A percentile compares a stretch with the other conserved stretches of the same genome.
Evolutionary conservation across 2,113 vertebrate genomes (phyloP).

Genomic region (Stegostoma tigrinum): DNA sequence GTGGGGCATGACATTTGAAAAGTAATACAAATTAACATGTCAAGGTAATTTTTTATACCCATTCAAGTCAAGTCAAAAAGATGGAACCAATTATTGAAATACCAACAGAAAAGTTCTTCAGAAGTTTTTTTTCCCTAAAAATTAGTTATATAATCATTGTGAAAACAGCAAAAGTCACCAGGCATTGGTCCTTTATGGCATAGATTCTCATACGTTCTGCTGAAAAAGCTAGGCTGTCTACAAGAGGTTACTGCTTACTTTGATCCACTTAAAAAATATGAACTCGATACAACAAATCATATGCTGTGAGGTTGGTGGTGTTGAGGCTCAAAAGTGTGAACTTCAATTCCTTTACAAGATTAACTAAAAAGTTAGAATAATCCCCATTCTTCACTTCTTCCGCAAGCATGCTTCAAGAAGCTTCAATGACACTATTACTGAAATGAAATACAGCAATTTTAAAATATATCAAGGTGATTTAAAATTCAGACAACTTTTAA

Average conservation of each 20-base stretch:
- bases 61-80: neutral
- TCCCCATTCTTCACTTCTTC: neutral
- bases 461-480: neutral
- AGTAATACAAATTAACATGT: neutral
- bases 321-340: neutral
- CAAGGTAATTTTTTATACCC: conserved; percentile 8
- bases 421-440: neutral
- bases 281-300: neutral
- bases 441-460: neutral
- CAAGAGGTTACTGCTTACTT: neutral
- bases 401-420: neutral
- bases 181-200: neutral
- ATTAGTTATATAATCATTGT: neutral
- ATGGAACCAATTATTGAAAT: neutral
- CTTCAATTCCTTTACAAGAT: neutral
- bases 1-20: neutral
- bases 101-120: neutral
- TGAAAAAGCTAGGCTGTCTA: neutral
- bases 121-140: neutral
- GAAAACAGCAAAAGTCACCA: neutral
- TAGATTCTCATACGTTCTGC: neutral
- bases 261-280: neutral
- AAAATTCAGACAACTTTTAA: neutral
- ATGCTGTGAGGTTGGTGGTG: neutral
- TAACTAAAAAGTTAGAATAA: neutral